Conservation (phyloP, 2,888 invertebrate species). For the Pristionchus maxplancki region DNA sequence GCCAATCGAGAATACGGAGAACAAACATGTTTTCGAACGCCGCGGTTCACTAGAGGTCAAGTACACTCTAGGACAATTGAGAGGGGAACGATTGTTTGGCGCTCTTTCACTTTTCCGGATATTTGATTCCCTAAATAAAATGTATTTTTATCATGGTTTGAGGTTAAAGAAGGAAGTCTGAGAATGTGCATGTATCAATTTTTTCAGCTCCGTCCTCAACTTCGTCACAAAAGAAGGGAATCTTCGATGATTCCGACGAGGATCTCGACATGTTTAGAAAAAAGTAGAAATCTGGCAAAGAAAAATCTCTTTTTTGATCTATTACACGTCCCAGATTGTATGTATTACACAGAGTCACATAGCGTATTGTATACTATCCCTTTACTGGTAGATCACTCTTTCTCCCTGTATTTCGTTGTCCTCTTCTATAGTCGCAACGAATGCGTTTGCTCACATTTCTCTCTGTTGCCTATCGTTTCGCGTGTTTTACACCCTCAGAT, state of each 20-base stretch:
- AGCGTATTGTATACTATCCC: background rate
- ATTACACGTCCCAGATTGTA: background rate
- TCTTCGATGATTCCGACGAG: constrained; percentile 56
- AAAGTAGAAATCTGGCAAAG: constrained; percentile 20
- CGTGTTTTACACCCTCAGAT: background rate
- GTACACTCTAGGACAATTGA: background rate
- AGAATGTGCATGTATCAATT: too few relatives aligned
- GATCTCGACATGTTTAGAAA: constrained; percentile 56
- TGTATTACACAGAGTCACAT: background rate
- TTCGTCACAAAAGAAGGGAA: constrained; percentile 50
- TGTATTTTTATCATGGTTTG: too few relatives aligned
- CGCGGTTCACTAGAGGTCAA: background rate
- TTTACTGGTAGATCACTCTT: background rate
- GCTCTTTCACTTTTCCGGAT: too few relatives aligned
- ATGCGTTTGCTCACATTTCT: constrained; percentile 19
- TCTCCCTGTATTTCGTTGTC: background rate
- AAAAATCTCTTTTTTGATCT: background rate
- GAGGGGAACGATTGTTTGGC: background rate
- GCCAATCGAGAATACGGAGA: constrained; percentile 15
- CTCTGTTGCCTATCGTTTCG: background rate
- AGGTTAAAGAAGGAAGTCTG: too few relatives aligned
- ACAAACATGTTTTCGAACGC: constrained; percentile 34
- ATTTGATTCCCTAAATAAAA: too few relatives aligned
- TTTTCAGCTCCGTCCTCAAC: background rate
- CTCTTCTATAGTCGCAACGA: background rate